Base-by-base conservation (phyloP, 2,888 invertebrate species). In the Erebia ligea region DNA sequence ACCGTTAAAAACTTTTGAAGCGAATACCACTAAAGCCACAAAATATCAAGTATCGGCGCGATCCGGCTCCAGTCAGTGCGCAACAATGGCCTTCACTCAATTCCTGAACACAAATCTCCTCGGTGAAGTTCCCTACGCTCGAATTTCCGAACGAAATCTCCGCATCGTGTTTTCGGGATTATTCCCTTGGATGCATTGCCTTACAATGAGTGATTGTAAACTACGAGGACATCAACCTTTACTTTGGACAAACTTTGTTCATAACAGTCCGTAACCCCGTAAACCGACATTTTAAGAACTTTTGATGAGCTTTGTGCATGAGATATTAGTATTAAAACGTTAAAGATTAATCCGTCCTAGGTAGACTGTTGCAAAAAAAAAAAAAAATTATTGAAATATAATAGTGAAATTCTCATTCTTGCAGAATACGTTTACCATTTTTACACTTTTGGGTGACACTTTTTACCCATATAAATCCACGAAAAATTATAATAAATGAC, bases 71-170 rank as follows among this genome's bases (percentile, higher is more conserved):
- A 83, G 85, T 81, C 83, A 70, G 67, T 78, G 78, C 77, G 77
- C 82, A 85, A 88, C 88, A 89, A 86, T 86, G 80, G 83, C 79
- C 79, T 88, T 84, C 87, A 86, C 89, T 89, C 86, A 87, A 87
- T 86, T 88, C 85, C 84, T 82, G 83, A 85, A 84, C 86, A 86
- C 89, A 87, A 87, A 90, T 87, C 87, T 85, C 86, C 79, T 78
- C 79, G 81, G 76, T 81, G 79, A 80, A 82, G 83, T 84, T 84
- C 84, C 85, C 84, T 86, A 84, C 80, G 77, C 81, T 82, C 79
- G 81, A 83, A 85, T 84, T 86, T 85, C 82, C 65, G 81, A 82
- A 80, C 77, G 79, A 81, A 77, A 87, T 86, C 85, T 83, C 83
- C 74, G 82, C 80, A 83, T 86, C 80, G 83, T 87, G 85, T 88